phyloP scores from a whole-genome alignment of 2,113 vertebrate genomes.

The Cyanistes caeruleus region DNA sequence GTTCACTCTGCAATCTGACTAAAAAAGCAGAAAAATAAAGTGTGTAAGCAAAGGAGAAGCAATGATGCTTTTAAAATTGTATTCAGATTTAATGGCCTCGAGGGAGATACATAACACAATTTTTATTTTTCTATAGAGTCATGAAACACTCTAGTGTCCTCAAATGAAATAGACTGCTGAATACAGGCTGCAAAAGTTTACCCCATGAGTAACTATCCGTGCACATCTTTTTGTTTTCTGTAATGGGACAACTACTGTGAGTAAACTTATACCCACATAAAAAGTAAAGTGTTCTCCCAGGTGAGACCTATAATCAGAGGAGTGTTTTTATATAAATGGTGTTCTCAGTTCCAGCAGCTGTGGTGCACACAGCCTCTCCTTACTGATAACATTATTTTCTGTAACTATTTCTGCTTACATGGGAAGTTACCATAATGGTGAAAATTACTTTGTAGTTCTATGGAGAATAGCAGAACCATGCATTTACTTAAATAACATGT shows the following conservation, averaged over 20 bases:
- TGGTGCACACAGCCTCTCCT: background rate
- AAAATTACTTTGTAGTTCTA: constrained; percentile 54
- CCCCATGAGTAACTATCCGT: constrained; percentile 26
- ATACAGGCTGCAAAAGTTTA: background rate
- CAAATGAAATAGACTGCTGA: background rate
- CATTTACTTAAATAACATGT: constrained; percentile 43
- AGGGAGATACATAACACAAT: constrained; percentile 14
- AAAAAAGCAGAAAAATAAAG: constrained; percentile 58
- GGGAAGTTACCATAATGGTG: constrained; percentile 48
- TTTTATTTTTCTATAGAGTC: constrained; percentile 39
- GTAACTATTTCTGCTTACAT: constrained; percentile 41
- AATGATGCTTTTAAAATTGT: constrained; percentile 57
- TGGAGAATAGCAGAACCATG: constrained; percentile 6
- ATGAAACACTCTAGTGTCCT: constrained; percentile 44
- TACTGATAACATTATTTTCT: constrained; percentile 43
- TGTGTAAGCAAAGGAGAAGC: constrained; percentile 48
- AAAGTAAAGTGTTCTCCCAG: constrained; percentile 10
- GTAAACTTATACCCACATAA: constrained; percentile 43
- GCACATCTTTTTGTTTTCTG: constrained; percentile 30
- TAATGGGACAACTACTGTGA: constrained; percentile 35
- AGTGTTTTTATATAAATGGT: constrained; percentile 50
- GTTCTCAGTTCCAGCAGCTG: constrained; percentile 57
- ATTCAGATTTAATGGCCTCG: constrained; percentile 51
- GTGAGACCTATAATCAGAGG: constrained; percentile 47
- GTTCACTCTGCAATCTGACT: constrained; percentile 18